Conservation (phyloP, 2,888 invertebrate species). For the Sisyra terminalis region DNA sequence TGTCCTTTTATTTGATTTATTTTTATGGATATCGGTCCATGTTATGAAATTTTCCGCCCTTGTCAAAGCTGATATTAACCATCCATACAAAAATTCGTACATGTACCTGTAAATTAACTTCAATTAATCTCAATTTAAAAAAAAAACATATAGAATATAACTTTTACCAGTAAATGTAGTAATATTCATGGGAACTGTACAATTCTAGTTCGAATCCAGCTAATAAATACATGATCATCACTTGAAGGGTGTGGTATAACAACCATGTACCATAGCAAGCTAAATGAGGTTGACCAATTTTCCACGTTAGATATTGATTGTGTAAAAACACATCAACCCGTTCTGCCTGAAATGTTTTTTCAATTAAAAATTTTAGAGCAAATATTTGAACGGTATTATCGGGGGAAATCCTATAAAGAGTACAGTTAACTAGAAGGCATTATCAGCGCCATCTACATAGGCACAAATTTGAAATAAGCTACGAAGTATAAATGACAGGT, state of each 20-base stretch:
- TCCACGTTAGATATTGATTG: slow-evolving; percentile 46
- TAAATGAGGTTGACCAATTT: slow-evolving; percentile 50
- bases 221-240: slow-evolving; percentile 87
- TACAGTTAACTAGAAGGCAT: not conserved
- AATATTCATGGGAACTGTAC: slow-evolving; percentile 90
- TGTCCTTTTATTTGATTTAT: slow-evolving; percentile 28
- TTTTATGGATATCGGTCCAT: slow-evolving; percentile 22
- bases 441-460: not conserved
- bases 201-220: slow-evolving; percentile 91
- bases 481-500: too few relatives aligned
- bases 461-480: too few relatives aligned
- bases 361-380: too few relatives aligned
- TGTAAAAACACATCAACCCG: slow-evolving; percentile 75
- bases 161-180: slow-evolving; percentile 81
- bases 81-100: slow-evolving; percentile 87
- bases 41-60: slow-evolving; percentile 73
- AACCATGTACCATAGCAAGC: slow-evolving; percentile 92
- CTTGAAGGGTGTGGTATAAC: slow-evolving; percentile 77
- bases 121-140: not conserved
- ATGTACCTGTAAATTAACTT: slow-evolving; percentile 47
- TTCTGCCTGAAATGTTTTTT: slow-evolving; percentile 53
- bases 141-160: slow-evolving; percentile 7
- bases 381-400: too few relatives aligned
- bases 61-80: slow-evolving; percentile 79
- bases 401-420: too few relatives aligned